Evolutionary conservation across 2,113 vertebrate species (phyloP), one percentile per base, ranked within the genome.

Genomic region (Furnarius figulus): DNA sequence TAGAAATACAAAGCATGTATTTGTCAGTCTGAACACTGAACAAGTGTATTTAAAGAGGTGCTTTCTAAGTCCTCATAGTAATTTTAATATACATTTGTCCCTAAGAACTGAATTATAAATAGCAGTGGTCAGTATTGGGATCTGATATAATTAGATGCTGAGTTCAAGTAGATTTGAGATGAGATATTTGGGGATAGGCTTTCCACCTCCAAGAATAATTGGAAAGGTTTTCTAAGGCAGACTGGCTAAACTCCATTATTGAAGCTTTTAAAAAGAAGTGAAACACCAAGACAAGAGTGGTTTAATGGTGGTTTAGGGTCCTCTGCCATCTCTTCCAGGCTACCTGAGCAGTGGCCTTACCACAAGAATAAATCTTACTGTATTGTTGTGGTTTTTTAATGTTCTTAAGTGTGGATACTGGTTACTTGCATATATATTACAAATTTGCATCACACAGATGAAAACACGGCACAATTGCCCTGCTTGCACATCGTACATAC

Each of bases 31-130:
- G 82, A 88, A 63, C 39, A 39, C 40, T 47, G 63, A n/a, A 37
- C 42, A 73, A 67, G 59, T 71, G 55, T 96, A 94, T 96, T 96
- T 96, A 62, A 91, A 77, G 79, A 74, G 27, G 6, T 77, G 47
- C 27, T 91, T 79, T 83, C 47, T 35, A 71, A 62, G 33, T 79
- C 70, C 30, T 90, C 18, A 61, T 19, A 42, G 72, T 87, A 58
- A 80, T 94, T 91, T 87, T 77, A 74, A 53, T 27, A 33, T 66
- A 67, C 4, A 1, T 30, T 83, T 87, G 27, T 47, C 55, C 46
- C 59, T n/a, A 68, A 88, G 39, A 90, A 74, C 14, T 66, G 33
- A n/a, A 65, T 77, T 76, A 92, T 93, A 93, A 88, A 91, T 85
- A 76, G 44, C 31, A 82, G 10, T 27, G 33, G 47, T 44, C 75